Conservation (phyloP, 1,140 invertebrate species). For the Adoxophyes honmai region DNA sequence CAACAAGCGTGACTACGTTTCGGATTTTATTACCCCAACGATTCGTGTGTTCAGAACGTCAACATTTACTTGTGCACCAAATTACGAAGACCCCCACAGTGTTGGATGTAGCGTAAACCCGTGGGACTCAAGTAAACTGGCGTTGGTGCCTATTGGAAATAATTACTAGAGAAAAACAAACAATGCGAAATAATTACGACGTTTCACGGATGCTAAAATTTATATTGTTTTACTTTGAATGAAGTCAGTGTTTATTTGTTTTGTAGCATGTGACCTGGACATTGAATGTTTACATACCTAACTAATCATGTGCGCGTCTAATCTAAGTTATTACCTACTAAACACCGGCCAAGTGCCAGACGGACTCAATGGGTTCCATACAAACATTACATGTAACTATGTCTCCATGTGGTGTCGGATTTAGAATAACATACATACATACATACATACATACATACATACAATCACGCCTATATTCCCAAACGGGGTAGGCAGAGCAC, state of each 20-base stretch:
- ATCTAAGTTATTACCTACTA: too few species aligned
- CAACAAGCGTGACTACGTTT: conserved; percentile 22
- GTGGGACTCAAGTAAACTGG: background rate
- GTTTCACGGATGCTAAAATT: background rate
- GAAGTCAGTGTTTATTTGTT: conserved; percentile 5
- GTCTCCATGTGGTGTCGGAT: too few species aligned
- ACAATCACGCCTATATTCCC: too few species aligned
- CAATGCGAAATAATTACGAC: background rate
- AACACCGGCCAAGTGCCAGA: too few species aligned
- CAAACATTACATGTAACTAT: too few species aligned
- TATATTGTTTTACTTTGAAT: background rate
- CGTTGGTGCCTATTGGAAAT: background rate
- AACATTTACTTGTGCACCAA: conserved; percentile 19
- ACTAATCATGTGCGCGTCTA: too few species aligned
- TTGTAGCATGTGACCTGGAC: background rate
- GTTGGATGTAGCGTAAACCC: background rate
- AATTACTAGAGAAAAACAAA: background rate
- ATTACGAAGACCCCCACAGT: conserved; percentile 1
- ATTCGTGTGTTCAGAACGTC: conserved; percentile 23
- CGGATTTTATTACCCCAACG: conserved; percentile 33
- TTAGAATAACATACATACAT: too few species aligned
- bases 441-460: too few species aligned
- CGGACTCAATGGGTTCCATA: too few species aligned
- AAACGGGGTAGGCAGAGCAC: too few species aligned
- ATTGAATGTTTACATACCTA: too few species aligned